Evolutionary conservation across 1,140 invertebrate species (phyloP).

Genomic region (Calliopsis andreniformis): DNA sequence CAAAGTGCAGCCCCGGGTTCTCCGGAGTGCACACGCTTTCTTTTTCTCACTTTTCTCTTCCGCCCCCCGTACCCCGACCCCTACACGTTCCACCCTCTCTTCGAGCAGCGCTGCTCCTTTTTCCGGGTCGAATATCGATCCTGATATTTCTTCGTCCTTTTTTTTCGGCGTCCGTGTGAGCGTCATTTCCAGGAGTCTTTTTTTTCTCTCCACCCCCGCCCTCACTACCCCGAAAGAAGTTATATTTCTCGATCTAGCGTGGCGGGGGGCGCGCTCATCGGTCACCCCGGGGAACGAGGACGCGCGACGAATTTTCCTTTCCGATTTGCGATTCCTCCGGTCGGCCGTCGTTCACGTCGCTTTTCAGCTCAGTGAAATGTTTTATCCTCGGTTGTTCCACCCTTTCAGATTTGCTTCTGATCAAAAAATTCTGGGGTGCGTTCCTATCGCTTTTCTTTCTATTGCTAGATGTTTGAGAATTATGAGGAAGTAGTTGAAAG

Average conservation of each 20-base stretch:
- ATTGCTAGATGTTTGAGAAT: too few relatives aligned
- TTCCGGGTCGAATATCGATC: conserved; percentile 69
- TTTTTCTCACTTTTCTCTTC: conserved; percentile 67
- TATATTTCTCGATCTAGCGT: conserved; percentile 65
- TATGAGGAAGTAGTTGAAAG: too few relatives aligned
- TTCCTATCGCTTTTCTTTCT: too few relatives aligned
- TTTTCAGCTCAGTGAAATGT: neutral
- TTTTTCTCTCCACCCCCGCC: conserved; percentile 55
- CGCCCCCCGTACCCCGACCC: neutral
- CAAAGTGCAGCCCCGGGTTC: conserved; percentile 63
- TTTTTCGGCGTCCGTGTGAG: conserved; percentile 62
- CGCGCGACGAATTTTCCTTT: conserved; percentile 47
- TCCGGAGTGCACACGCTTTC: conserved; percentile 61
- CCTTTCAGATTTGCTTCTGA: too few relatives aligned
- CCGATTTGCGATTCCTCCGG: conserved; percentile 32
- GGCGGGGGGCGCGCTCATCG: conserved; percentile 38
- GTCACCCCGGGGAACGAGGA: conserved; percentile 9
- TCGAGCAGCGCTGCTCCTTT: conserved; percentile 64
- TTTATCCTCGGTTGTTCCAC: neutral
- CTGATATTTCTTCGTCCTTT: conserved; percentile 67
- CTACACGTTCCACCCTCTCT: conserved; percentile 9
- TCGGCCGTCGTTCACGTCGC: conserved; percentile 28
- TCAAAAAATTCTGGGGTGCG: too few relatives aligned
- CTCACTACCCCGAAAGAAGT: conserved; percentile 53
- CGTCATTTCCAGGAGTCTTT: conserved; percentile 68